These are phyloP conservation scores for Idaea dimidiata DNA, from an alignment of 2,888 invertebrate genomes.

Conservation along the genomic window DNA sequence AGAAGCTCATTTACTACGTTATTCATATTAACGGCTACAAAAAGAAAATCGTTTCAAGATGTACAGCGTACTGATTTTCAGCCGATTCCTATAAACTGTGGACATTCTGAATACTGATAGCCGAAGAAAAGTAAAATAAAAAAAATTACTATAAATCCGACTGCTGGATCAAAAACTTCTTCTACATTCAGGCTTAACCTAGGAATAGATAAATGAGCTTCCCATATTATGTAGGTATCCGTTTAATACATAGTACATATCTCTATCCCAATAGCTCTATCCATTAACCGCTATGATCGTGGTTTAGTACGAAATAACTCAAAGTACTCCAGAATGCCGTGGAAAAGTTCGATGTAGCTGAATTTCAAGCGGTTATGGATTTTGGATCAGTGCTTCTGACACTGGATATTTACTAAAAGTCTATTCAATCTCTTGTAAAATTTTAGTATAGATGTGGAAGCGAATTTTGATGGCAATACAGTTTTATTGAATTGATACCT, in stretches of 20 bases:
- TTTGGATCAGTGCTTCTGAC: slow-evolving; percentile 22
- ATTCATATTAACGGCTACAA: no score
- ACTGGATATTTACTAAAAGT: slow-evolving; percentile 18
- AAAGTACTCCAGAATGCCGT: slow-evolving; percentile 9
- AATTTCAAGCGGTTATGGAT: slow-evolving; percentile 11
- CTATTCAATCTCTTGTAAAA: slow-evolving; percentile 16
- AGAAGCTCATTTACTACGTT: no score
- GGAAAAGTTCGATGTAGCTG: not conserved
- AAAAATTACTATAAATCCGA: not conserved
- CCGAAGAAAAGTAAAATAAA: no score
- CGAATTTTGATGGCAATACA: slow-evolving; percentile 2
- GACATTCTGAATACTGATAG: no score
- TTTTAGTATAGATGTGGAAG: slow-evolving; percentile 10
- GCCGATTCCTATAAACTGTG: no score
- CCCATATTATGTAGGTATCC: not conserved
- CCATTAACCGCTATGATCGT: not conserved
- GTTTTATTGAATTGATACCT: not conserved
- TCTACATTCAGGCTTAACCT: slow-evolving; percentile 12
- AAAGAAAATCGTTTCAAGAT: no score
- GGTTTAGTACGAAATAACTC: slow-evolving; percentile 11
- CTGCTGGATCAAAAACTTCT: not conserved
- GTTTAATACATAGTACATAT: not conserved
- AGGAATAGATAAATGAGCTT: slow-evolving; percentile 23
- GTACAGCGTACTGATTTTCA: no score
- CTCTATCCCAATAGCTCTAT: slow-evolving; percentile 10